Base-by-base conservation (phyloP, 2,797 vertebrate genomes). In the Uromys caudimaculatus region DNA sequence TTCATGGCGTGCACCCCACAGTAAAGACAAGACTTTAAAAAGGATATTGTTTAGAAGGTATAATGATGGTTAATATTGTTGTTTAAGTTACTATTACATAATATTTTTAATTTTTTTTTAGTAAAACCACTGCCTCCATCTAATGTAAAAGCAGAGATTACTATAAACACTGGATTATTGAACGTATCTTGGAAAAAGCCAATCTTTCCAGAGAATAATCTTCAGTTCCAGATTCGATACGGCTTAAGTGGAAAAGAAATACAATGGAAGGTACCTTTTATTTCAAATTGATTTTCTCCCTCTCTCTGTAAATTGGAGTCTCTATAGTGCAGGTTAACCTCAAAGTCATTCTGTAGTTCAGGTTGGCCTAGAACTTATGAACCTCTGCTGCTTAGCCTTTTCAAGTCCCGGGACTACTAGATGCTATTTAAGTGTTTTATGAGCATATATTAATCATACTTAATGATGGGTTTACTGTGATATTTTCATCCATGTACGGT, bases 41-140 rank as follows among this genome's bases (percentile, higher is more conserved):
- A 75, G 8, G 10, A 71, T 90, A 29, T 1, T 94, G 29, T 89
- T 89, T 81, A 13, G 85, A 90, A 95, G 73, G 38, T 54, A 12
- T 1, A 78, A 35, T 67, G 64, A 67, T 35, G 52, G 4, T 41
- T 32, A 86, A 38, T n/a, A 47, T 38, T 90, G 29, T 52, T 86
- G 11, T 75, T 93, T 90, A 83, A 91, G 38, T 94, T 81, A 52
- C 47, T 69, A 5, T 95, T 75, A 12, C 0, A 44, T 89, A 81
- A 88, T 90, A 83, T 21, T 4, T 47, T 67, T 35, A 3, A 29
- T 88, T 98, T 98, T 96, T 83, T 98, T 96, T 84, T 96, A 99
- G 99, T 99, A 90, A 99, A 99, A 97, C 99, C 99, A 0, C 98
- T 99, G 79, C 92, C 99, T 93, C 99, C 99, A 27, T 98, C 97